Evolutionary conservation across 2,888 invertebrate genomes (phyloP), one percentile per base, ranked within the genome.

Genomic region (Eupithecia exiguata): DNA sequence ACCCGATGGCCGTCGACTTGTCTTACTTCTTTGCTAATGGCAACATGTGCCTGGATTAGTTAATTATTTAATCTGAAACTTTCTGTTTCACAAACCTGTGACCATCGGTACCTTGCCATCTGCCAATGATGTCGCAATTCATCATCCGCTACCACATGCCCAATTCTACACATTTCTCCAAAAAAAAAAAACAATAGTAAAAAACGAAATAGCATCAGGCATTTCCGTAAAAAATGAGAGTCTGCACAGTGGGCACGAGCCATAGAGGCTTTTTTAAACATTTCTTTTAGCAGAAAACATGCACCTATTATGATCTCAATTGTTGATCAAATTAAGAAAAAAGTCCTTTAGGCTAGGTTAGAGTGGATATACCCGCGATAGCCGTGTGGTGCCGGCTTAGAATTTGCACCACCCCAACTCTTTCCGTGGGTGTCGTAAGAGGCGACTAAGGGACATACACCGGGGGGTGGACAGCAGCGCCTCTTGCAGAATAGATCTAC

Each of bases 291-390:
- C 79, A 78, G 79, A 78, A 81, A 83, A 83, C 84, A 86, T 86
- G 86, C 74, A 73, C 75, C 80, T 85, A 88, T 88, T 88, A 88
- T 87, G 85, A 87, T 87, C 85, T 91, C 92, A 92, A 93, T 92
- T 91, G 90, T 81, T 91, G 91, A 91, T 91, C 89, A 89, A 92
- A 92, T 91, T 90, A 89, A 89, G 88, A 92, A 93, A 93, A 92
- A 91, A 89, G 83, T 76, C 73, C 81, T 75, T 72, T 12, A 69
- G 70, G 81, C 38, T 76, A 81, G 79, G 74, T 72, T 82, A 80
- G 69, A 82, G 53, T 87, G 89, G 93, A 92, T 86, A n/a, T n/a
- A n/a, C n/a, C n/a, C n/a, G n/a, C n/a, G n/a, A n/a, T n/a, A n/a
- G n/a, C n/a, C n/a, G n/a, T n/a, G n/a, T n/a, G n/a, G n/a, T n/a